Evolutionary conservation across 2,113 vertebrate species (phyloP).

Genomic region (Vicugna pacos): DNA sequence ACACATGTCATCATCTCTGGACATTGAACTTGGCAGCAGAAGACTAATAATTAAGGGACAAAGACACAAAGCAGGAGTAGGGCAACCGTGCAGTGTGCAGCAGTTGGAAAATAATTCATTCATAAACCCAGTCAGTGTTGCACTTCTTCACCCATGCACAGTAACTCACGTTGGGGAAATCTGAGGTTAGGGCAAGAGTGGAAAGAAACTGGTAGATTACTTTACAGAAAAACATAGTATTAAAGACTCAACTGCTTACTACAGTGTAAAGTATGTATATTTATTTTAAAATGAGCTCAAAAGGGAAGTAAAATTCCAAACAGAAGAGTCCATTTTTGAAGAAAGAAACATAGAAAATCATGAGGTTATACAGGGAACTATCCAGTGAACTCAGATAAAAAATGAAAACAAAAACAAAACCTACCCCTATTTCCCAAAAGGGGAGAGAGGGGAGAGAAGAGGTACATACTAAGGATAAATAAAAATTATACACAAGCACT

Average conservation of each 20-base stretch:
- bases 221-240: fast-evolving
- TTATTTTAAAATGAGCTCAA: background rate
- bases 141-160: background rate
- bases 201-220: background rate
- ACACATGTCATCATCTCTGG: background rate
- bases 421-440: background rate
- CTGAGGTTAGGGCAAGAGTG: background rate
- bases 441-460: background rate
- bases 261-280: background rate
- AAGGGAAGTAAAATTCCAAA: background rate
- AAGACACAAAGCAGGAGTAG: background rate
- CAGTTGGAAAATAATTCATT: background rate
- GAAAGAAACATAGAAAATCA: background rate
- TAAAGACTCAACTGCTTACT: background rate
- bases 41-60: fast-evolving
- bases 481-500: background rate
- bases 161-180: background rate
- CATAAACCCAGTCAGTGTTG: background rate
- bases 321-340: background rate
- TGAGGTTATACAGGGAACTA: background rate
- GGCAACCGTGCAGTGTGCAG: fast-evolving
- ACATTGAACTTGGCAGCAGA: background rate
- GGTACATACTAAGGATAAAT: background rate
- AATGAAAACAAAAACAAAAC: background rate
- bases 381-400: background rate